Base-by-base conservation (phyloP, 2,888 invertebrate species). In the Pediacus dermestoides region DNA sequence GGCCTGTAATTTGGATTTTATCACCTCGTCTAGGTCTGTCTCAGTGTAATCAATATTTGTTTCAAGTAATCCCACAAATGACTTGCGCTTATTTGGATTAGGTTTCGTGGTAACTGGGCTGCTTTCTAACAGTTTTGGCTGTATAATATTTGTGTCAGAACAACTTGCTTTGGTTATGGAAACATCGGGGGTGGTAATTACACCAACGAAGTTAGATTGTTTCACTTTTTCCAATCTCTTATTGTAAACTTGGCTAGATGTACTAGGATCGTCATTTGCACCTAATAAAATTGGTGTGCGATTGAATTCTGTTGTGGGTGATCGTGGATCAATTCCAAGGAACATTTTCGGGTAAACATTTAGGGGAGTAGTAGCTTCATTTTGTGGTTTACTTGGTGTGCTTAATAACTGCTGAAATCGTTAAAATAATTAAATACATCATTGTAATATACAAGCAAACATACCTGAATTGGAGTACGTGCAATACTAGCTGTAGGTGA, bases 11-110 rank as follows among this genome's bases (percentile, higher is more conserved):
- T n/a, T n/a, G n/a, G n/a, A n/a, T 40, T 55, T 46, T 21, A 59
- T 44, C 10, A 63, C 64, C 18, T 34, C 53, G 58, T 71, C 71
- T 23, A 71, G 53, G 57, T 71, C 63, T 13, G 71, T 70, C 60
- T 77, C 78, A 16, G 74, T 60, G 66, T 70, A 79, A 52, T 80
- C 79, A 65, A 80, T 74, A 62, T 79, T 77, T 11, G 80, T 80
- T 67, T 80, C 79, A 44, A 80, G 61, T 21, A 80, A 61, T 25
- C 67, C 68, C 13, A 67, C 67, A 26, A 72, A 70, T 42, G 73
- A 73, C 26, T 65, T 63, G 38, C 60, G 52, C 44, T 59, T 68
- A 55, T 60, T 21, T 59, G 66, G 32, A 64, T 68, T 58, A 21
- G 30, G 27, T 39, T 50, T 65, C 59, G 35, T 39, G 11, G 53